Percentiles rank a stretch among this genome's conserved stretches.
These are phyloP conservation scores for Ceryle rudis DNA, from an alignment of 2,797 vertebrate species.

Conservation along the genomic window DNA sequence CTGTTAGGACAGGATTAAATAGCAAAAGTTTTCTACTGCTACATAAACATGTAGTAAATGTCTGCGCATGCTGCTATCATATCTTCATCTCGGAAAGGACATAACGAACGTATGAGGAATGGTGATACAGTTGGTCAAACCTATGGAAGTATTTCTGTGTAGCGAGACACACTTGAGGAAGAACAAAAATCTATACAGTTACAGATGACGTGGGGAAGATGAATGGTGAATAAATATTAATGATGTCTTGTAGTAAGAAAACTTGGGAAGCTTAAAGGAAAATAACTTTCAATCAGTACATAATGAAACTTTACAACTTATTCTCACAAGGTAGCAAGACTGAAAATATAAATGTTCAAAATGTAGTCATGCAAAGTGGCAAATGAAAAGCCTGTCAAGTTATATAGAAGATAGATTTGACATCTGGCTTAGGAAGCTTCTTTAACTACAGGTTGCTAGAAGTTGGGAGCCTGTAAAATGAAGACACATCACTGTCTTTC, in stretches of 20 bases:
- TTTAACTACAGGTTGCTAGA: not conserved
- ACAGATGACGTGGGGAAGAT: not conserved
- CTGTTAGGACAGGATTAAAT: not conserved
- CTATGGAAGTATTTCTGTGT: not conserved
- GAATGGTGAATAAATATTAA: not conserved
- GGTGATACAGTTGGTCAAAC: not conserved
- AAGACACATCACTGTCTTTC: rapidly evolving
- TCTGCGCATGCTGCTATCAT: not conserved
- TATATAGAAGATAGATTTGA: not conserved
- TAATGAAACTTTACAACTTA: not conserved
- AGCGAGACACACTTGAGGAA: not conserved
- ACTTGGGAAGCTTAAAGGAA: not conserved
- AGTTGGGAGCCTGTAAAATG: not conserved
- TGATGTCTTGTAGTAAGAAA: not conserved
- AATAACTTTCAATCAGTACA: not conserved
- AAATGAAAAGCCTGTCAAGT: not conserved
- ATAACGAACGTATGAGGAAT: not conserved
- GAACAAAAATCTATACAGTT: not conserved
- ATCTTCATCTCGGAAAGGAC: not conserved
- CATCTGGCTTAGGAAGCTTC: not conserved
- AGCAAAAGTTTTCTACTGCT: not conserved
- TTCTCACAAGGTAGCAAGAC: not conserved
- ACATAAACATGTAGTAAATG: not conserved
- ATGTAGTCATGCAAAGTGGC: not conserved
- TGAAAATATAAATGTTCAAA: not conserved